Base-by-base conservation (phyloP, 2,888 invertebrate genomes). In the Phalangium opilio region DNA sequence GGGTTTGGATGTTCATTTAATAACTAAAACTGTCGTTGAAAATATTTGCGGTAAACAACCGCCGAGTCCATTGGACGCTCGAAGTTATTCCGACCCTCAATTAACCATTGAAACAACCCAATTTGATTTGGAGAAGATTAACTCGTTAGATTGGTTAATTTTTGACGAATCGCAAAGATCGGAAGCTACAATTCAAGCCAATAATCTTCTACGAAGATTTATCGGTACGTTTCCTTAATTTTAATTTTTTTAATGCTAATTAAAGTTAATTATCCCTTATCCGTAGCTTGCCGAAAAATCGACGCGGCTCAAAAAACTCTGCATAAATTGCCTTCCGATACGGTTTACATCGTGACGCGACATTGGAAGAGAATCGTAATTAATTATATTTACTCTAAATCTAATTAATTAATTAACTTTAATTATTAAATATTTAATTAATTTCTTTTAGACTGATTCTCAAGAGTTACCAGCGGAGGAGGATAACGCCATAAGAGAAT, bases 121-220 rank as follows among this genome's bases (percentile, higher is more conserved):
- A 58, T 73, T 75, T 33, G 86, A 87, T 64, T 67, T 75, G 47
- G 74, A 74, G 50, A 81, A 81, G 65, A 81, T 85, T 43, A 75
- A 75, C 32, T 75, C 86, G 1, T 69, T 93, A 2, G 90, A 91
- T 63, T 91, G 90, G 87, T 67, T 93, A 8, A 74, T 81, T 19
- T 80, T 86, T 59, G 78, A 86, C 60, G 73, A 76, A 12, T 72
- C 76, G 42, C 89, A 90, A 65, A 68, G 80, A 38, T 74, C 77
- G 35, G 90, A 90, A 67, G 80, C 84, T 10, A 63, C 93, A 18
- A 78, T 79, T 73, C 80, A 91, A 62, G 78, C 83, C n/a, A 91
- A 91, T 71, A 79, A 84, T 14, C 74, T 93, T 63, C 81, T 90
- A 60, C 77, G 89, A 50, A 77, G 76, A 48, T 91, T 90, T 64